Base-by-base conservation (phyloP, 92 coral and sea anemone species). In the Pocillopora grandis region DNA sequence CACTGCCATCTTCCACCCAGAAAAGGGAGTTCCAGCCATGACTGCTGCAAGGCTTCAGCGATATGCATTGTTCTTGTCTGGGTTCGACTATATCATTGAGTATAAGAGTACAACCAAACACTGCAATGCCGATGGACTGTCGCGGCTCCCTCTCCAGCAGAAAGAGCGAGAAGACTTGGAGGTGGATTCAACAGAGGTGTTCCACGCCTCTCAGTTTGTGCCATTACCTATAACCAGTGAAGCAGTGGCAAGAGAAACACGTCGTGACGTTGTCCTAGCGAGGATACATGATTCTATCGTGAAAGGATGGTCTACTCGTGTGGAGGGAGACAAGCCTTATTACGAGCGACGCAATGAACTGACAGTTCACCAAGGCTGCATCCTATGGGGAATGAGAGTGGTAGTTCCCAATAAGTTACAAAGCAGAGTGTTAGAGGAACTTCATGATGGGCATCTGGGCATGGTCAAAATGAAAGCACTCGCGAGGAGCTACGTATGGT, bases 11-110 rank as follows among this genome's bases (percentile, higher is more conserved):
- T 87, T 90, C 81, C 85, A 82, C 67, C 88, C 90, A 68, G 61
- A 79, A 49, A 90, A 87, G 80, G 86, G 90, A 63, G 84, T 90
- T 36, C 88, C 90, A 14, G 86, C 90, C 16, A 87, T 90, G 90
- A 90, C 86, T 15, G 90, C 85, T 42, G 83, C 90, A 16, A 33
- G 85, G 36, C 85, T 89, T 72, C 92, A 89, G 77, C 82, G 89
- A 13, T 89, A 85, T 72, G 79, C 86, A 27, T 74, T 84, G 76
- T 85, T 89, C 72, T 62, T 85, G 70, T 62, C 92, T 16, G 89
- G 92, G 35, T 89, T 85, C 55, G 92, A 89, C 5, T 84, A 85
- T 72, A 68, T 71, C 15, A 85, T 80, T 49, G 75, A 80, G 72
- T 85, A 80, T 76, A 89, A 87, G 86, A 87, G 61, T 58, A 78